Evolutionary conservation across 2,113 vertebrate species (phyloP), one percentile per base, ranked within the genome.

Genomic region (Entosphenus tridentatus): DNA sequence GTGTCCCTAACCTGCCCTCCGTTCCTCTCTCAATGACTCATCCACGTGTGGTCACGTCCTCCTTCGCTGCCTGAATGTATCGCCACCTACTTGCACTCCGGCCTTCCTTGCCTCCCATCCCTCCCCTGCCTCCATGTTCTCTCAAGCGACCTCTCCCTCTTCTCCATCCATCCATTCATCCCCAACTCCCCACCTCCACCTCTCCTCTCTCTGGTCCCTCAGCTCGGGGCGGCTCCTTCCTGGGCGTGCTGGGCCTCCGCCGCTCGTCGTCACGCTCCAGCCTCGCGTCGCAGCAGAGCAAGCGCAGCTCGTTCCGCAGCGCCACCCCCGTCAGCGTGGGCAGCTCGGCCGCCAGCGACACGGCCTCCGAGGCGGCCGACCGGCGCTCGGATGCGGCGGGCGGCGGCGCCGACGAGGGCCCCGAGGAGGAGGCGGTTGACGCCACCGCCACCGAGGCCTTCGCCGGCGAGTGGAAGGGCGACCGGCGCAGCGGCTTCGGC

Each of bases 291-390:
- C 93, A 98, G 77, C 82, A 91, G 74, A 96, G 93, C 86, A 96
- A 96, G 78, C 93, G 96, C 82, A 96, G 93, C 81, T 95, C 90
- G 3, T 98, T 96, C 82, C 92, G 93, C 74, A 96, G 91, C 67
- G 93, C 96, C 80, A 88, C 91, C 0, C 91, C 87, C 72, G 87
- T 96, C 88, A 97, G 93, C 80, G 93, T 89, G 0, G 62, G 8
- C 8, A 95, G 91, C 82, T 96, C 92, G 13, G 86, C 89, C 0
- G 86, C 89, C 11, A 95, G 91, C 1, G 93, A 98, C 80, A 80
- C 89, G 77, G 88, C 92, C 81, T 62, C 58, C 13, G 16, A 65
- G n/a, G 62, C 62, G 8, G 71, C 74, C 39, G 69, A 73, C 72
- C 12, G 75, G 75, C 13, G 70, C 72, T 8, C 73, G 75, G 70